Evolutionary conservation across 2,888 invertebrate genomes (phyloP).

Genomic region (Cerceris ruficornis): DNA sequence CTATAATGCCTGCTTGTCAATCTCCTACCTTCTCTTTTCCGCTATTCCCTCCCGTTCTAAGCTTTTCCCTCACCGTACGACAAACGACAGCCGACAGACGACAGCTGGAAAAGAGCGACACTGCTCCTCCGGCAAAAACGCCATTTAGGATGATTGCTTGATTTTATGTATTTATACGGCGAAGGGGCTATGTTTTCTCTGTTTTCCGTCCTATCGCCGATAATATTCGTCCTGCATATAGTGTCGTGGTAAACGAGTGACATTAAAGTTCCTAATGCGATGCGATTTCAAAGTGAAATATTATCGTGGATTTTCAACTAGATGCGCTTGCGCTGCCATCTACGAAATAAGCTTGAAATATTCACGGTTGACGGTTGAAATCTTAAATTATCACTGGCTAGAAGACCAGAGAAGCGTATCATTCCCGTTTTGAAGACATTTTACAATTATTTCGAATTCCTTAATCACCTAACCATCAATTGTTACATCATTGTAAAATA

Average conservation of each 20-base stretch:
- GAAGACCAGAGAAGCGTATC: no score
- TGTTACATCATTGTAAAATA: no score
- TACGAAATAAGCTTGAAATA: no score
- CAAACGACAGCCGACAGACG: slow-evolving; percentile 75
- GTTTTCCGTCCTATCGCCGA: slow-evolving; percentile 31
- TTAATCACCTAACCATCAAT: no score
- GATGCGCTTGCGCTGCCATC: neutral
- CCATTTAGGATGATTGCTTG: slow-evolving; percentile 79
- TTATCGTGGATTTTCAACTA: slow-evolving; percentile 34
- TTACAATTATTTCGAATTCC: no score
- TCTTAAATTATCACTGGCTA: no score
- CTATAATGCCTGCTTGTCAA: no score
- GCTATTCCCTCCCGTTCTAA: no score
- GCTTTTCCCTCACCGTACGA: slow-evolving; percentile 56
- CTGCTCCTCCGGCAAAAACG: slow-evolving; percentile 42
- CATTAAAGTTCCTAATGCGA: slow-evolving; percentile 30
- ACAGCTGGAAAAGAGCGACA: slow-evolving; percentile 71
- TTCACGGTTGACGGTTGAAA: no score
- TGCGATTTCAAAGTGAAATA: slow-evolving; percentile 31
- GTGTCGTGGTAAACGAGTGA: neutral
- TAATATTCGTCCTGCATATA: slow-evolving; percentile 25
- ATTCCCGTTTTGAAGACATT: no score
- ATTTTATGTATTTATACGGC: slow-evolving; percentile 78
- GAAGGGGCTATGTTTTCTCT: neutral
- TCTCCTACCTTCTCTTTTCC: no score